Percentiles rank a stretch among this genome's conserved stretches.
phyloP scores from a whole-genome alignment of 2,888 invertebrate genomes.

The Acleris laterana region DNA sequence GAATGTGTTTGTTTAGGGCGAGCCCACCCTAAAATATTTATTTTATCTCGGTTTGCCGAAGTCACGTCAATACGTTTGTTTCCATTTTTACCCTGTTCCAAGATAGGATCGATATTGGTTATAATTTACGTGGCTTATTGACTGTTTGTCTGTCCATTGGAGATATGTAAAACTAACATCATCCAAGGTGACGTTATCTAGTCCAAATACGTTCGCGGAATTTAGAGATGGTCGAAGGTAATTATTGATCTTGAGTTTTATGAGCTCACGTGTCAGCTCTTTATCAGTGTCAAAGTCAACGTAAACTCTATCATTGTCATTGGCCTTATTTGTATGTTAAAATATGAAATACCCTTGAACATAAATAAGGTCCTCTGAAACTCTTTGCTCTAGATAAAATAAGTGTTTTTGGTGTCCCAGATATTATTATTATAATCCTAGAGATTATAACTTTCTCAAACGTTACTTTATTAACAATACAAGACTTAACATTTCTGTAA shows the following conservation, averaged over 20 bases:
- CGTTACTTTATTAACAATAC: slow-evolving; percentile 26
- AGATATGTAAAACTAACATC: slow-evolving; percentile 79
- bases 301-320: slow-evolving; percentile 1
- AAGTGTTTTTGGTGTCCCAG: too few relatives aligned
- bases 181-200: slow-evolving; percentile 71
- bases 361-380: background rate
- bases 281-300: slow-evolving; percentile 20
- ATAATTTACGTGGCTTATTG: slow-evolving; percentile 77
- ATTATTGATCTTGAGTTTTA: slow-evolving; percentile 70
- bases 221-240: slow-evolving; percentile 57
- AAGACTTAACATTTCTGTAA: slow-evolving; percentile 34
- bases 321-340: slow-evolving; percentile 2
- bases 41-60: slow-evolving; percentile 84
- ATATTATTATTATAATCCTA: slow-evolving; percentile 5
- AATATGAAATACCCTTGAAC: background rate
- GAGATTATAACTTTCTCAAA: slow-evolving; percentile 28
- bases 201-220: slow-evolving; percentile 78
- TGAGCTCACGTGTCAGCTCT: slow-evolving; percentile 53
- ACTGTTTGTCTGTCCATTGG: slow-evolving; percentile 67
- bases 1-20: slow-evolving; percentile 82
- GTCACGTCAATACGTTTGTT: slow-evolving; percentile 81
- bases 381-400: background rate
- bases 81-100: slow-evolving; percentile 74
- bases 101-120: slow-evolving; percentile 77
- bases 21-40: slow-evolving; percentile 84